Evolutionary conservation across 1,140 invertebrate species (phyloP).

Genomic region (Cataglyphis hispanica): DNA sequence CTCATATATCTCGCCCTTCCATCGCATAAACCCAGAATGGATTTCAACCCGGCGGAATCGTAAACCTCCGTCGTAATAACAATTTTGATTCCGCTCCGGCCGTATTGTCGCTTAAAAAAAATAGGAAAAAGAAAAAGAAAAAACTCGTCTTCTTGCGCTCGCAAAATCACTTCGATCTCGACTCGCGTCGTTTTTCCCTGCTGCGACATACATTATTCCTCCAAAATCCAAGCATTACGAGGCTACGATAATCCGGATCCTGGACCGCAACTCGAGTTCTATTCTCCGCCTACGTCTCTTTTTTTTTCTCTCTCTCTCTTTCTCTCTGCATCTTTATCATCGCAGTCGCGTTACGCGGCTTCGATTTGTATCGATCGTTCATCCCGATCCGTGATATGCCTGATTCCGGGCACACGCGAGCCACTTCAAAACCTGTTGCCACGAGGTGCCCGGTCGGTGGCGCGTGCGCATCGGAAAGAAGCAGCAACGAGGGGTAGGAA

Average conservation of each 20-base stretch:
- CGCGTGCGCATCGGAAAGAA: constrained; percentile 70
- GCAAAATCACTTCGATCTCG: constrained; percentile 18
- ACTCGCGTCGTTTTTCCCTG: background rate
- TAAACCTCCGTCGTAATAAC: background rate
- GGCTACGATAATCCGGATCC: constrained; percentile 18
- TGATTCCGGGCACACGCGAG: constrained; percentile 49
- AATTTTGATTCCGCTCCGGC: background rate
- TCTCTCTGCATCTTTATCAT: background rate
- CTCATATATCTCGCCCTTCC: background rate
- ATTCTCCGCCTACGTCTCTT: background rate
- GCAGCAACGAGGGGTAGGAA: background rate
- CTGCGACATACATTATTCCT: constrained; percentile 30
- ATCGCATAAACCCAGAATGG: background rate
- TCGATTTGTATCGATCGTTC: constrained; percentile 60
- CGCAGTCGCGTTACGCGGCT: too few relatives aligned
- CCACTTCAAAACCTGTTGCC: constrained; percentile 78
- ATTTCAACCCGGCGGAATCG: background rate
- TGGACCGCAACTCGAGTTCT: background rate
- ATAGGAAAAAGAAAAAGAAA: background rate
- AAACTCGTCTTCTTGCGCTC: background rate
- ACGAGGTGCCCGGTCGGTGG: constrained; percentile 55
- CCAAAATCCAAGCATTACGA: constrained; percentile 11
- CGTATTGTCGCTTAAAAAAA: background rate
- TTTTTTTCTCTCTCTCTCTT: background rate
- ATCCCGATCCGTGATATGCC: background rate